Evolutionary conservation across 1,140 invertebrate species (phyloP).

Genomic region (Lordiphosa clarofinis): DNA sequence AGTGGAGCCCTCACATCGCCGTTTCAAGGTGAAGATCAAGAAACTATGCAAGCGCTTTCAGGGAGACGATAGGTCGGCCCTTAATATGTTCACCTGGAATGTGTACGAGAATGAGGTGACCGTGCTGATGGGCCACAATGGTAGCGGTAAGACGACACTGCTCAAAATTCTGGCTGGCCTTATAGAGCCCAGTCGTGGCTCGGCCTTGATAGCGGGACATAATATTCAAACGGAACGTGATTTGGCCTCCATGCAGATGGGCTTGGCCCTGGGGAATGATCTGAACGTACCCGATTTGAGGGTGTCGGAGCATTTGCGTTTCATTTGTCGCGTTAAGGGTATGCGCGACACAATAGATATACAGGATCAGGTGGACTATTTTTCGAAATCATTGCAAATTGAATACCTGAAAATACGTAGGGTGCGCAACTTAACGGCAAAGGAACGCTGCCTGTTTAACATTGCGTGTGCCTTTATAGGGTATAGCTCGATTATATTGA

Average conservation of each 20-base stretch:
- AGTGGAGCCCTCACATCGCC: constrained; percentile 57
- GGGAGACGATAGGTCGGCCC: constrained; percentile 80
- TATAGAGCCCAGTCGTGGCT: constrained; percentile 85
- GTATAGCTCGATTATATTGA: constrained; percentile 50
- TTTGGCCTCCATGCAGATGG: constrained; percentile 42
- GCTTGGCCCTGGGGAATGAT: constrained; percentile 35
- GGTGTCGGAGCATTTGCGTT: constrained; percentile 66
- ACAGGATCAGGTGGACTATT: constrained; percentile 21
- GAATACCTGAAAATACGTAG: background rate
- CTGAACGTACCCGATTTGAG: constrained; percentile 27
- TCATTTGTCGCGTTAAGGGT: constrained; percentile 78
- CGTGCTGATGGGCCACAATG: constrained; percentile 90
- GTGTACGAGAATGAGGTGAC: constrained; percentile 83
- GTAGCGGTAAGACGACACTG: constrained; percentile 90
- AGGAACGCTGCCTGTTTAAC: constrained; percentile 24
- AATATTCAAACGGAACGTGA: constrained; percentile 78
- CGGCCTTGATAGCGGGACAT: constrained; percentile 85
- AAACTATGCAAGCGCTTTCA: constrained; percentile 62
- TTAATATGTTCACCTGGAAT: constrained; percentile 83
- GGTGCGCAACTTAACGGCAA: constrained; percentile 9
- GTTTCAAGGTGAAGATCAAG: constrained; percentile 60
- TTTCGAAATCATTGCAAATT: constrained; percentile 26
- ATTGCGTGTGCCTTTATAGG: constrained; percentile 57
- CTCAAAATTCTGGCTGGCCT: constrained; percentile 90
- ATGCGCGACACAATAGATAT: background rate